These are phyloP conservation scores for Drosophila micromelanica DNA, from an alignment of 1,140 invertebrate species.

Conservation along the genomic window DNA sequence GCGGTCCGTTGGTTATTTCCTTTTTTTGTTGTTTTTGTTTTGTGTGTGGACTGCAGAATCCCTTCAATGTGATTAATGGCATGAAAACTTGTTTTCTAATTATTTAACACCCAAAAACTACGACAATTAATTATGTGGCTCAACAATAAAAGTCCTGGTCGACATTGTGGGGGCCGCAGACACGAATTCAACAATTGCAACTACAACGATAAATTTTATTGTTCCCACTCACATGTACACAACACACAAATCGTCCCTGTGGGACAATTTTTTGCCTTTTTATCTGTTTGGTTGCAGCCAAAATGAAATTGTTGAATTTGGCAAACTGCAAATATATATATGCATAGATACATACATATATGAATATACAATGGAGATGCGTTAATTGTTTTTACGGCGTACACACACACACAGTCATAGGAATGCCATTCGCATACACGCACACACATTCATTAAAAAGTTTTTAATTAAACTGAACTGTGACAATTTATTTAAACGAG, in stretches of 20 bases:
- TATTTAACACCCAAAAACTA: conserved; percentile 81
- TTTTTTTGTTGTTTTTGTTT: not conserved
- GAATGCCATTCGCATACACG: conserved; percentile 18
- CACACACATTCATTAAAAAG: conserved; percentile 60
- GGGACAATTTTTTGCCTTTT: conserved; percentile 54
- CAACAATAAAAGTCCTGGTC: conserved; percentile 74
- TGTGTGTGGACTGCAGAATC: conserved; percentile 11
- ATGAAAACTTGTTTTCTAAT: conserved; percentile 81
- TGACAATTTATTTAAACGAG: conserved; percentile 81
- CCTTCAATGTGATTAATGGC: conserved; percentile 71
- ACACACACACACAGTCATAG: conserved; percentile 31
- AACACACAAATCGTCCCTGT: conserved; percentile 31
- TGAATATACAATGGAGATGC: conserved; percentile 49
- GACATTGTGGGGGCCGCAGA: conserved; percentile 65
- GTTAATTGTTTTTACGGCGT: conserved; percentile 76
- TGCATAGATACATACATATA: conserved; percentile 7
- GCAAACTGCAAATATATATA: conserved; percentile 35
- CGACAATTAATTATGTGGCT: conserved; percentile 82
- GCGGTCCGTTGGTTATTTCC: conserved; percentile 7
- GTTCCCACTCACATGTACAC: conserved; percentile 47
- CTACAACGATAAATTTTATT: conserved; percentile 79
- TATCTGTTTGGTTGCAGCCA: conserved; percentile 30
- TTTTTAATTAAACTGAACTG: conserved; percentile 78
- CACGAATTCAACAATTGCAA: conserved; percentile 68
- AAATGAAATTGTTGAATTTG: conserved; percentile 70